Percentiles rank a stretch among this genome's conserved stretches.
phyloP scores from a whole-genome alignment of 2,888 invertebrate species.

The Drosophila borborema region DNA sequence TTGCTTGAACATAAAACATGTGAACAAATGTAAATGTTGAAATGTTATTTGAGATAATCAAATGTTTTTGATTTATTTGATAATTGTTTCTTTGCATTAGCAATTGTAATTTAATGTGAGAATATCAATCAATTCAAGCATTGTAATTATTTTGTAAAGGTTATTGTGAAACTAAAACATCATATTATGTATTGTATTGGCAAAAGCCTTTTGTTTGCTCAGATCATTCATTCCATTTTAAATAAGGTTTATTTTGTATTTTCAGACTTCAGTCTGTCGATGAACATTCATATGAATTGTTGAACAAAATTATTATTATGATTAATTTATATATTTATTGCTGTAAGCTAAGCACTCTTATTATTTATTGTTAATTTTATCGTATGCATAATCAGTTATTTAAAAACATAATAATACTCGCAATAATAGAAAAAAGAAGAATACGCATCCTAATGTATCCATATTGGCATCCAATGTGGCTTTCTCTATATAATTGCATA shows the following conservation, averaged over 20 bases:
- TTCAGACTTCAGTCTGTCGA: neutral
- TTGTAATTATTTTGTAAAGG: neutral
- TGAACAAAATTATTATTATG: constrained; percentile 1
- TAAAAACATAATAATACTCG: constrained; percentile 37
- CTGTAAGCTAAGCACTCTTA: neutral
- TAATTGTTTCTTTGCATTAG: neutral
- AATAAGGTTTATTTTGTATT: neutral
- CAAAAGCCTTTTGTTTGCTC: neutral
- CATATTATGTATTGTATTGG: constrained; percentile 6
- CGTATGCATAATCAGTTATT: constrained; percentile 2
- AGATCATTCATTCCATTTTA: constrained; percentile 6
- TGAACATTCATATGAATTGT: neutral
- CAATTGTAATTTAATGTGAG: constrained; percentile 17
- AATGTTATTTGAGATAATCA: constrained; percentile 49
- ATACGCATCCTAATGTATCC: constrained; percentile 37
- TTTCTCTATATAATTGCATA: constrained; percentile 26
- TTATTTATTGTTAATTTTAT: constrained; percentile 3
- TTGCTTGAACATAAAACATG: constrained; percentile 47
- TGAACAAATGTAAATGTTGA: constrained; percentile 47
- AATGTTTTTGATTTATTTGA: constrained; percentile 9
- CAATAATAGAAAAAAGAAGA: constrained; percentile 4
- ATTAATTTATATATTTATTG: constrained; percentile 3
- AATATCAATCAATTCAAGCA: neutral
- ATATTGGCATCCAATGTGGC: constrained; percentile 58
- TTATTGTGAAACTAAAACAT: neutral